Percentiles rank a stretch among this genome's conserved stretches.
Evolutionary conservation across 2,888 invertebrate genomes (phyloP).

Genomic region (Caenorhabditis uteleia): DNA sequence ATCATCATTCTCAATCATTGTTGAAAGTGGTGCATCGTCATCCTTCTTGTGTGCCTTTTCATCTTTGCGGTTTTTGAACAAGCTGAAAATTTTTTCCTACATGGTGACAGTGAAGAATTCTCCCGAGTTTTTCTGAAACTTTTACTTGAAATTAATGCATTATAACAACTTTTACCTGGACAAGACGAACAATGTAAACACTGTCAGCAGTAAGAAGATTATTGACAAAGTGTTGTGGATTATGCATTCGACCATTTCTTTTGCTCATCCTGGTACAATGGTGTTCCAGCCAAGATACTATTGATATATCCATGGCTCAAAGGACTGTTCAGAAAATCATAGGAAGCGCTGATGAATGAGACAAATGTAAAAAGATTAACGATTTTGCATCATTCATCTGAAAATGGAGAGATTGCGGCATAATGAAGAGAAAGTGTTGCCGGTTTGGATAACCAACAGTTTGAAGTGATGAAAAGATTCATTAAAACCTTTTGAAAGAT

Average conservation of each 20-base stretch:
- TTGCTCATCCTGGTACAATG: slow-evolving; percentile 26
- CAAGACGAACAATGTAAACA: slow-evolving; percentile 65
- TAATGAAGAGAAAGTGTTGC: too few relatives aligned
- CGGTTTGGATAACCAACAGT: too few relatives aligned
- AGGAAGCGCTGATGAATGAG: too few relatives aligned
- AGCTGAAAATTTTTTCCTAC: slow-evolving; percentile 31
- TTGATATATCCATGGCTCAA: too few relatives aligned
- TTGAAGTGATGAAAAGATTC: too few relatives aligned
- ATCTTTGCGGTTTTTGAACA: slow-evolving; percentile 20
- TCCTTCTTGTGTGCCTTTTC: slow-evolving; percentile 36
- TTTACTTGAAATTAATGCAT: not conserved
- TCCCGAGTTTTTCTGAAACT: slow-evolving; percentile 28
- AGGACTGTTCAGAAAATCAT: too few relatives aligned
- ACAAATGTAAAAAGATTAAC: too few relatives aligned
- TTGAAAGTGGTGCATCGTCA: slow-evolving; percentile 20
- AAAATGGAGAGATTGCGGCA: too few relatives aligned
- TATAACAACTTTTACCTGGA: slow-evolving; percentile 64
- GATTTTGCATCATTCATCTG: too few relatives aligned
- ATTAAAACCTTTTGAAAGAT: slow-evolving; percentile 33
- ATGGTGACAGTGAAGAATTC: slow-evolving; percentile 27
- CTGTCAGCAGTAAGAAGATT: slow-evolving; percentile 63
- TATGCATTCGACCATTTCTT: too few relatives aligned
- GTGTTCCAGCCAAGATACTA: slow-evolving; percentile 7
- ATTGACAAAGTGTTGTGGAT: slow-evolving; percentile 53
- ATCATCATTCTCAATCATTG: too few relatives aligned